phyloP scores from a whole-genome alignment of 2,797 vertebrate species.

The Distichodus sexfasciatus region DNA sequence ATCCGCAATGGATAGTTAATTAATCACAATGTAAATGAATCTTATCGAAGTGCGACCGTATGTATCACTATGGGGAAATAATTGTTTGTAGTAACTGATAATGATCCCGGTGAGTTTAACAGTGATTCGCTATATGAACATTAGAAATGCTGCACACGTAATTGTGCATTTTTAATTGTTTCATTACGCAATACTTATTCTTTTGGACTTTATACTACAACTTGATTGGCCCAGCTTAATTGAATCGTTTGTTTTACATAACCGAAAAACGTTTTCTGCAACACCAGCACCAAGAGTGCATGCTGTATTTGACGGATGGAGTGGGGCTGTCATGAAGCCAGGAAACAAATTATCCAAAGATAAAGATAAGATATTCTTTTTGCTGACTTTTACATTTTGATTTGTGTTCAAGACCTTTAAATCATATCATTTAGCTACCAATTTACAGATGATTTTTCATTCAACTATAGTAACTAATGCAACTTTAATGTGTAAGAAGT shows the following conservation, averaged over 20 bases:
- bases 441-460: neutral
- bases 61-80: neutral
- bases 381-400: neutral
- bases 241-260: neutral
- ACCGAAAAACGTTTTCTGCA: neutral
- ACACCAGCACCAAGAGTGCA: neutral
- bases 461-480: neutral
- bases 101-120: neutral
- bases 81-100: conserved; percentile 25
- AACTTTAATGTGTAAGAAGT: neutral
- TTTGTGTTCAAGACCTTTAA: neutral
- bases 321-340: neutral
- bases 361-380: neutral
- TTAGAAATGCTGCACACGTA: neutral
- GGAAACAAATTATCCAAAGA: neutral
- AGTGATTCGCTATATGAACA: neutral
- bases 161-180: no score
- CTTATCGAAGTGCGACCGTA: conserved; percentile 19
- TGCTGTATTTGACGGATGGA: neutral
- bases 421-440: no score
- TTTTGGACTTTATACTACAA: neutral
- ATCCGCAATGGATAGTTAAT: conserved; percentile 18
- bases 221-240: neutral
- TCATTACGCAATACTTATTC: no score
- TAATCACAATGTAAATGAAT: conserved; percentile 41